Conservation (phyloP, 2,113 vertebrate genomes). For the Eretmochelys imbricata region DNA sequence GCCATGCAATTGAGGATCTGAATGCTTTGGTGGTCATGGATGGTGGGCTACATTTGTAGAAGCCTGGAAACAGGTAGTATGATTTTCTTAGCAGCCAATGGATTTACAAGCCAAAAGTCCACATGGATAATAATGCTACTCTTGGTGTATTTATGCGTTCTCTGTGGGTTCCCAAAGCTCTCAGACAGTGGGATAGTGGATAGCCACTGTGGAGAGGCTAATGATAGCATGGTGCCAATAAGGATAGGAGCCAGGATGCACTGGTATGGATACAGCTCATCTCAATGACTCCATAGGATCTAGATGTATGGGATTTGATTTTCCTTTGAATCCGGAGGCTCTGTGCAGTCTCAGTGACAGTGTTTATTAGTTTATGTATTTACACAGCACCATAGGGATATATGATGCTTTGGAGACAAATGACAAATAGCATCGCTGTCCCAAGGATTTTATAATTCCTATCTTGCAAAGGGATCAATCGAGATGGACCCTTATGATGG, state of each 20-base stretch:
- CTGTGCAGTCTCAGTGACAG: constrained; percentile 58
- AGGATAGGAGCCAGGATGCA: not conserved
- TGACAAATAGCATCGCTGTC: not conserved
- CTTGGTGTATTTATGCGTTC: not conserved
- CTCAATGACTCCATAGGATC: not conserved
- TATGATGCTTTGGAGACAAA: not conserved
- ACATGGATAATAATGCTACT: not conserved
- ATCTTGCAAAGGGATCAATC: not conserved
- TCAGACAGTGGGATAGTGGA: not conserved
- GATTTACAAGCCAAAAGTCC: not conserved
- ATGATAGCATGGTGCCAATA: fast-evolving
- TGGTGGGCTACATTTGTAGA: not conserved
- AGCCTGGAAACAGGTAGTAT: not conserved
- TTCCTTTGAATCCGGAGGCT: constrained; percentile 39
- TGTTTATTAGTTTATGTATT: constrained; percentile 60
- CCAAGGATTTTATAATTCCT: not conserved
- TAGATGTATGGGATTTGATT: constrained; percentile 41
- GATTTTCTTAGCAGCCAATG: not conserved
- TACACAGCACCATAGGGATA: constrained; percentile 33
- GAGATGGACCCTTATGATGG: not conserved
- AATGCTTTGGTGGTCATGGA: not conserved
- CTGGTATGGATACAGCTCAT: not conserved
- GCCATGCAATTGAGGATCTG: not conserved
- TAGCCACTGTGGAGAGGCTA: not conserved
- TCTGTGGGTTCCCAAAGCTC: not conserved